phyloP scores from a whole-genome alignment of 1,140 invertebrate genomes.

The Calephelis nemesis region DNA sequence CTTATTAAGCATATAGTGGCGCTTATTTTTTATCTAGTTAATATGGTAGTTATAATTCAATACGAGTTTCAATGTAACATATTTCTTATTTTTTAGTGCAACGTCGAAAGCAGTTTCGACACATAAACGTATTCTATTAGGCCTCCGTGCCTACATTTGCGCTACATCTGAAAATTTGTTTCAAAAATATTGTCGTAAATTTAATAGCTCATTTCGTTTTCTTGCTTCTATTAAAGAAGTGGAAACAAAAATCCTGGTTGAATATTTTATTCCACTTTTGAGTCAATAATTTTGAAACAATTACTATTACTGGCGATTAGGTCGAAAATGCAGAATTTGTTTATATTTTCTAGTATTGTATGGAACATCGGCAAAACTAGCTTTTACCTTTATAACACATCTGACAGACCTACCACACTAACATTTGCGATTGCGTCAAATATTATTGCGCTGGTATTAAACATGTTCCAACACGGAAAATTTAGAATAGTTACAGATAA shows the following conservation, averaged over 20 bases:
- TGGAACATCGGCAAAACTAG: neutral
- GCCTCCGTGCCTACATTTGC: constrained; percentile 6
- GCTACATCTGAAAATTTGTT: neutral
- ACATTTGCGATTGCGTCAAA: too few relatives aligned
- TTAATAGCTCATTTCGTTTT: neutral
- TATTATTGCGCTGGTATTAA: too few relatives aligned
- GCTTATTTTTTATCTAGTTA: too few relatives aligned
- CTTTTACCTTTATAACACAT: neutral
- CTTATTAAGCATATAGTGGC: too few relatives aligned
- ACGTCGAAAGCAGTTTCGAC: constrained; percentile 5
- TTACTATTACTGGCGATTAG: constrained; percentile 8
- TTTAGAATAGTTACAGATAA: too few relatives aligned
- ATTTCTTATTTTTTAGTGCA: neutral
- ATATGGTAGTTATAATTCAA: constrained; percentile 7
- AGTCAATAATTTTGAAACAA: constrained; percentile 1
- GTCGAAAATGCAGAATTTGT: constrained; percentile 11
- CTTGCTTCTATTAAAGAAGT: too few relatives aligned
- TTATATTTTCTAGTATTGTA: neutral
- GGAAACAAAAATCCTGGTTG: too few relatives aligned
- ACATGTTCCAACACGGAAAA: too few relatives aligned
- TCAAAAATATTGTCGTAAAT: neutral
- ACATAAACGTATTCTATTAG: constrained; percentile 1
- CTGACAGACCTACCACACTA: neutral
- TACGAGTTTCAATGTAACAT: constrained; percentile 3
- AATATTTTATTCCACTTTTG: neutral